Percentiles rank a stretch among this genome's conserved stretches.
phyloP scores from a whole-genome alignment of 2,888 invertebrate species.

The Leistus spinibarbis region DNA sequence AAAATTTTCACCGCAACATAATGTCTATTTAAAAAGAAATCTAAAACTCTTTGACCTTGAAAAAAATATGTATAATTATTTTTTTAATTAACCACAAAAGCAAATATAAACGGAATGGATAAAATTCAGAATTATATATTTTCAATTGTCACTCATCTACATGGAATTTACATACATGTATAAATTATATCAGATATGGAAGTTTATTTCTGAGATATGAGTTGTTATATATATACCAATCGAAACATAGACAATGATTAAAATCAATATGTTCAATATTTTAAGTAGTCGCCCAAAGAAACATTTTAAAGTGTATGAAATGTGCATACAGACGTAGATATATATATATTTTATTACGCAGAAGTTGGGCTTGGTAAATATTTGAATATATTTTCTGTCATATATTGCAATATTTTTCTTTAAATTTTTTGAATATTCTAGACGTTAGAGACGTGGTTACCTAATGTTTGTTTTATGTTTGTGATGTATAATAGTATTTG shows the following conservation, averaged over 20 bases:
- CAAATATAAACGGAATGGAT: no score
- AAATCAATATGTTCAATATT: background rate
- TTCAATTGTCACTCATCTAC: background rate
- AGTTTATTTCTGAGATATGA: no score
- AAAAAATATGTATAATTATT: no score
- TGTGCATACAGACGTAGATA: background rate
- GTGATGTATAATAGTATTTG: background rate
- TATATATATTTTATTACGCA: background rate
- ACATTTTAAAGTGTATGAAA: background rate
- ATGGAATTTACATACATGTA: no score
- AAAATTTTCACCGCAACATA: background rate
- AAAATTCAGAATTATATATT: no score
- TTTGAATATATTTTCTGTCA: background rate
- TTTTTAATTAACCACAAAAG: background rate
- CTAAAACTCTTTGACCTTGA: background rate
- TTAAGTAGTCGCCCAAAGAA: background rate
- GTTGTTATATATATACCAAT: no score
- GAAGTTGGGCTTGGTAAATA: background rate
- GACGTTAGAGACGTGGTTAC: background rate
- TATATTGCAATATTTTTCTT: slow-evolving; percentile 6
- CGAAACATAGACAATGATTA: background rate
- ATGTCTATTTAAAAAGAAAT: background rate
- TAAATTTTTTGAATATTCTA: background rate
- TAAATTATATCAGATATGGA: no score
- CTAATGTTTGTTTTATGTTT: background rate